Base-by-base conservation (phyloP, 1,140 invertebrate species). In the Brachionus koreanus region DNA sequence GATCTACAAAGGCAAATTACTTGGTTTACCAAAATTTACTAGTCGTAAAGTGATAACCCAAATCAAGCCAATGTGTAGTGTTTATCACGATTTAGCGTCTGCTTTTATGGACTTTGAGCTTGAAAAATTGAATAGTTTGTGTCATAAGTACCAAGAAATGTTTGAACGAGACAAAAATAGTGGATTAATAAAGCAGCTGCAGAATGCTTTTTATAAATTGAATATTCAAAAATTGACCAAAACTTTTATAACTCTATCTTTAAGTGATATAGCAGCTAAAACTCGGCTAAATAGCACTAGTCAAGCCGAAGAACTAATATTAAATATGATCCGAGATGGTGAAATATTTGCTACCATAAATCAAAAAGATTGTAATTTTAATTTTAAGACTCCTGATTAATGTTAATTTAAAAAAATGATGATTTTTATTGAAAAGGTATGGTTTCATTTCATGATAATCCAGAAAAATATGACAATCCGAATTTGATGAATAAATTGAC, bases 291-390 rank as follows among this genome's bases (percentile, higher is more conserved):
- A 92, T 29, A 92, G 92, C 79, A 93, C 94, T 10, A 89, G 90
- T 16, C 94, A 96, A 88, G 96, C 96, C 23, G 96, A 98, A 89
- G 92, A 93, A 87, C 95, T 97, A 88, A 94, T 98, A 85, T 90
- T 98, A 52, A 93, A 95, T 87, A 98, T 98, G 96, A 98, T 98
- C 85, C 94, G 97, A 90, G 94, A 97, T 89, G 93, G 94, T 74
- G 95, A 98, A 90, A 98, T 98, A 84, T 97, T 93, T 91, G 96
- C 96, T 0, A 94, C 93, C 83, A 98, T 98, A 75, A 97, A 98
- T 90, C 95, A 98, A 89, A 96, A 95, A 88, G 96, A 98, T 89
- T 96, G 79, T 82, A 42, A 39, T 3, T 42, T 35, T 9, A 77
- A 57, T 12, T n/a, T n/a, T 16, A 79, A 79, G 7, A 12, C 1